A percentile compares a stretch with the other conserved stretches of the same genome.
These are phyloP conservation scores for Muntiacus muntjak DNA, from an alignment of 2,113 vertebrate genomes.

Conservation along the genomic window DNA sequence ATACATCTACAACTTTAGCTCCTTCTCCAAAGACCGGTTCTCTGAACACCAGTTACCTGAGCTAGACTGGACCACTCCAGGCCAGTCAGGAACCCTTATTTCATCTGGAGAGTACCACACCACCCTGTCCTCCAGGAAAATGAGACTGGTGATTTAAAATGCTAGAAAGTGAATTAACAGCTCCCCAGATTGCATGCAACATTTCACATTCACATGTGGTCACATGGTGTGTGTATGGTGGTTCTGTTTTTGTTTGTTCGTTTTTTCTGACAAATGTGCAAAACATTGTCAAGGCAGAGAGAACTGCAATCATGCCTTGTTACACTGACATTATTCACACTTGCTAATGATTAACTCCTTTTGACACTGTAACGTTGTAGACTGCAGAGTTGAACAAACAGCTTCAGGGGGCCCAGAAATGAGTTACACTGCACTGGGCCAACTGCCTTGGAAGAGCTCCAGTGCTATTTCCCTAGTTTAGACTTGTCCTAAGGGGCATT, in stretches of 20 bases:
- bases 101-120: neutral
- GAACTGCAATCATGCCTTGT: neutral
- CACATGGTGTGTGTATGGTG: neutral
- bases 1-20: neutral
- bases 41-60: neutral
- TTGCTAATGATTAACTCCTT: constrained; percentile 69
- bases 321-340: constrained; percentile 49
- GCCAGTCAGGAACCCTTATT: neutral
- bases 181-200: neutral
- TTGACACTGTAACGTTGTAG: constrained; percentile 47
- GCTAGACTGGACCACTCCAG: neutral
- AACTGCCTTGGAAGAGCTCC: constrained; percentile 65
- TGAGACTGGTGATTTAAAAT: neutral
- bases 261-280: neutral
- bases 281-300: constrained; percentile 24
- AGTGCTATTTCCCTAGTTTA: constrained; percentile 69
- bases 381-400: constrained; percentile 68
- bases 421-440: constrained; percentile 63
- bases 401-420: constrained; percentile 69
- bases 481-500: constrained; percentile 75
- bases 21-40: neutral
- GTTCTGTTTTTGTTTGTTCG: neutral
- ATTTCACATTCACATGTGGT: neutral
- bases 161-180: neutral
- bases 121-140: neutral